Evolutionary conservation across 1,140 invertebrate species (phyloP), one percentile per base, ranked within the genome.

Genomic region (Streblospio benedicti): DNA sequence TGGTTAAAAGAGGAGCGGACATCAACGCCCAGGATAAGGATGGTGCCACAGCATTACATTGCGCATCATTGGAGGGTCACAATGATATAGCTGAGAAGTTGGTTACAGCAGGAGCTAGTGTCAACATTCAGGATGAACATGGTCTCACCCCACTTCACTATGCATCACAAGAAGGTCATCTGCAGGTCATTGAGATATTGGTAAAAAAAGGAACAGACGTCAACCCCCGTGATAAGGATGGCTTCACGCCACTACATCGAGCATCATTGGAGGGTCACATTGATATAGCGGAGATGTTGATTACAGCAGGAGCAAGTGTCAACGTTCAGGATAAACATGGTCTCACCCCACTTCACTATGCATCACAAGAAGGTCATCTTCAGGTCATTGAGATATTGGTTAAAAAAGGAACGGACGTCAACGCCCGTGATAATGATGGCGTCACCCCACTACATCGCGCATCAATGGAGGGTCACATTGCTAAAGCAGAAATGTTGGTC

Each of bases 1-100:
- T 63, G 31, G 76, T 83, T 3, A 77, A 79, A 16, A 76, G 30
- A 23, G 81, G 81, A 18, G 79, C 80, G 50, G 45, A 50, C 14
- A 23, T 23, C 27, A 38, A 61, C 35, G 20, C 53, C 9, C 51
- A 57, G 28, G 58, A 63, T 25, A 49, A 54, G 32, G 30, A 47
- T 9, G 61, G 61, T 1, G 44, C 58, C 47, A 38, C 61, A 6
- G n/a, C 61, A 27, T n/a, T 63, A 28, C 61, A 63, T 47, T 57
- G 58, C 12, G 61, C 61, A 16, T 32, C 45, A 12, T 23, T 30
- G 47, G 47, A 30, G 28, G 61, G 61, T 14, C 58, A 57, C 47
- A 14, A 1, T 12, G 61, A 62, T 1, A 59, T 32, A 16, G 35
- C 43, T 20, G 2, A 54, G 9, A 25, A 25, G 16, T 59, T 63